Evolutionary conservation across 2,113 vertebrate species (phyloP).

Genomic region (Pholis gunnellus): DNA sequence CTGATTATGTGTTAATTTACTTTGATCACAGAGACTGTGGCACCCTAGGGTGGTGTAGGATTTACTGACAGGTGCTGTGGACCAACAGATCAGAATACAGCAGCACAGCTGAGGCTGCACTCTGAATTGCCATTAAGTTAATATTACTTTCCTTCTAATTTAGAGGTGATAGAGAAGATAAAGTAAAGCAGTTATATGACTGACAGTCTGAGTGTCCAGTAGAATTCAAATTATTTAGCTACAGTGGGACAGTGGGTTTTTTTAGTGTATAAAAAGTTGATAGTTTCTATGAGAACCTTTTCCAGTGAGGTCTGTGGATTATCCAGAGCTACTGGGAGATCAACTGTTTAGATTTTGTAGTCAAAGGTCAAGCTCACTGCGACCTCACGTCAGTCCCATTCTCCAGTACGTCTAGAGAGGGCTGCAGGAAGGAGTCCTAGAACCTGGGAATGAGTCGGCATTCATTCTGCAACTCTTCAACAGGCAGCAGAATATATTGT

Average conservation of each 20-base stretch:
- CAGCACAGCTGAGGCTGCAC: background rate
- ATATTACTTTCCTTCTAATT: background rate
- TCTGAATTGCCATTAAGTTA: background rate
- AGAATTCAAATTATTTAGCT: background rate
- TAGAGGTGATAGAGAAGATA: background rate
- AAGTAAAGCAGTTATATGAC: background rate
- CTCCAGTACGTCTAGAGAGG: too few relatives aligned
- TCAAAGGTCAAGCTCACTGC: background rate
- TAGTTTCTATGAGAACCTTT: background rate
- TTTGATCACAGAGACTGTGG: conserved; percentile 54
- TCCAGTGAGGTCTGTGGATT: background rate
- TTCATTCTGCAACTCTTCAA: too few relatives aligned
- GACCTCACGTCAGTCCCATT: too few relatives aligned
- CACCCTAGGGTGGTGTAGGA: conserved; percentile 48
- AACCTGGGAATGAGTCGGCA: too few relatives aligned
- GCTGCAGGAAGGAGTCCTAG: too few relatives aligned
- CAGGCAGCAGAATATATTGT: too few relatives aligned
- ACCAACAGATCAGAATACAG: conserved; percentile 23
- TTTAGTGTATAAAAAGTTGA: background rate
- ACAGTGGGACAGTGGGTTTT: background rate
- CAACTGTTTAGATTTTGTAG: background rate
- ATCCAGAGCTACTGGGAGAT: background rate
- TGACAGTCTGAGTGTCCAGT: background rate
- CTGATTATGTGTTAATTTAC: conserved; percentile 63
- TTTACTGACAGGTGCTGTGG: conserved; percentile 65